These are phyloP conservation scores for Clepsis dumicolana DNA, from an alignment of 2,888 invertebrate species.

Conservation along the genomic window DNA sequence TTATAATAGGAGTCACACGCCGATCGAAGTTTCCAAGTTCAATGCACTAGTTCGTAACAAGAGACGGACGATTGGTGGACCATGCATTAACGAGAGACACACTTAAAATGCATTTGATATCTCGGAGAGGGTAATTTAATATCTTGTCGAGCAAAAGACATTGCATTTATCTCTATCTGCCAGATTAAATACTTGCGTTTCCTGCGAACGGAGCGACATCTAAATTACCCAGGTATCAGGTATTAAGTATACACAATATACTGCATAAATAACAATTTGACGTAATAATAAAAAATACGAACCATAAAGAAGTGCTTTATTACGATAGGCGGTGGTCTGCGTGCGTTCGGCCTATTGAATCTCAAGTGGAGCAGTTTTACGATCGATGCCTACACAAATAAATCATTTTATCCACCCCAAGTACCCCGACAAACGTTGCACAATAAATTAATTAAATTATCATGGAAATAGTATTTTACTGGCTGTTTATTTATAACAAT, in stretches of 20 bases:
- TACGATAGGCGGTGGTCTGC: constrained; percentile 61
- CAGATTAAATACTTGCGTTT: constrained; percentile 28
- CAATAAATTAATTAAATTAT: constrained; percentile 40
- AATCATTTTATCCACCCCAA: constrained; percentile 63
- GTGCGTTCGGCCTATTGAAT: constrained; percentile 61
- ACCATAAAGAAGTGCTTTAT: constrained; percentile 68
- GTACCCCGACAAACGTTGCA: constrained; percentile 33
- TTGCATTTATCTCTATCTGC: constrained; percentile 24
- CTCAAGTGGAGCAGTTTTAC: constrained; percentile 69
- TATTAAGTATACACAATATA: not conserved
- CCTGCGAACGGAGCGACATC: constrained; percentile 13
- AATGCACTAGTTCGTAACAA: constrained; percentile 59
- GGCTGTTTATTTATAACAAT: constrained; percentile 3
- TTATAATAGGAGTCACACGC: constrained; percentile 28
- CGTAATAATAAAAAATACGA: constrained; percentile 62
- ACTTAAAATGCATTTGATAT: constrained; percentile 74
- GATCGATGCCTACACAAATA: constrained; percentile 65
- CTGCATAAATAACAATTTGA: constrained; percentile 53
- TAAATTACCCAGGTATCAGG: not conserved
- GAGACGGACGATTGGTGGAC: constrained; percentile 73
- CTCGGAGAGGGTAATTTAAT: constrained; percentile 64
- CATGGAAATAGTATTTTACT: constrained; percentile 26
- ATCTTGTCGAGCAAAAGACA: constrained; percentile 39
- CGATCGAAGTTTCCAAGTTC: constrained; percentile 45
- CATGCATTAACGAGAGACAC: constrained; percentile 79